These are phyloP conservation scores for Drosophila testacea DNA, from an alignment of 2,888 invertebrate species.

Conservation along the genomic window DNA sequence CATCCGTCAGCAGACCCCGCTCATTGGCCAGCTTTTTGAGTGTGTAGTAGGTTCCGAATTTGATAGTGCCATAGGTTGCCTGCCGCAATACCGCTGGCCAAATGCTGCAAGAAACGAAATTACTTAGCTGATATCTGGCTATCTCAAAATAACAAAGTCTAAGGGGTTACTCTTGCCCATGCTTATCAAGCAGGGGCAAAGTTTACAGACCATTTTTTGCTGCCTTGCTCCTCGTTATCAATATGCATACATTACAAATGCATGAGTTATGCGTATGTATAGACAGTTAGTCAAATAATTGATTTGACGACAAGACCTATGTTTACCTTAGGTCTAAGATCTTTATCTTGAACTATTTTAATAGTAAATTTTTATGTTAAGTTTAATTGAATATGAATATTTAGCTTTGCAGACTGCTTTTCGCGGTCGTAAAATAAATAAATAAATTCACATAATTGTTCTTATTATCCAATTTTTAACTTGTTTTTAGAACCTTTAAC, in stretches of 20 bases:
- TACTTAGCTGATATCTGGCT: conserved; percentile 26
- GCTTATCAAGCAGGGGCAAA: conserved; percentile 61
- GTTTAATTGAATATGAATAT: too few relatives aligned
- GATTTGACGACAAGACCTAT: too few relatives aligned
- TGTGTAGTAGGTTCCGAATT: conserved; percentile 97
- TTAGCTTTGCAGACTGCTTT: too few relatives aligned
- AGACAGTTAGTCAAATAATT: too few relatives aligned
- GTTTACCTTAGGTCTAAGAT: too few relatives aligned
- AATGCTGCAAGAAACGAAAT: conserved; percentile 87
- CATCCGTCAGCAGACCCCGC: conserved; percentile 85
- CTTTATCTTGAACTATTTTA: too few relatives aligned
- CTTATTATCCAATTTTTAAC: too few relatives aligned
- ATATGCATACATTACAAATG: conserved; percentile 12
- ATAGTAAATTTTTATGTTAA: too few relatives aligned
- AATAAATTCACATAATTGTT: too few relatives aligned
- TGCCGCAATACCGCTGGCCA: conserved; percentile 96
- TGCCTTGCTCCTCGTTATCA: conserved; percentile 35
- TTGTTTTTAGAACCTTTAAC: too few relatives aligned
- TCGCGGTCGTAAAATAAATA: too few relatives aligned
- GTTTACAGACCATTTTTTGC: conserved; percentile 36
- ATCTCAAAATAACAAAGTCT: conserved; percentile 56
- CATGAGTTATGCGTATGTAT: neutral
- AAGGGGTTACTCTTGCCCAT: conserved; percentile 46
- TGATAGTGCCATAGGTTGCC: conserved; percentile 97
- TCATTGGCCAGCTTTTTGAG: conserved; percentile 90